Conservation (phyloP, 2,113 vertebrate genomes). For the Chlorodrepanis virens region DNA sequence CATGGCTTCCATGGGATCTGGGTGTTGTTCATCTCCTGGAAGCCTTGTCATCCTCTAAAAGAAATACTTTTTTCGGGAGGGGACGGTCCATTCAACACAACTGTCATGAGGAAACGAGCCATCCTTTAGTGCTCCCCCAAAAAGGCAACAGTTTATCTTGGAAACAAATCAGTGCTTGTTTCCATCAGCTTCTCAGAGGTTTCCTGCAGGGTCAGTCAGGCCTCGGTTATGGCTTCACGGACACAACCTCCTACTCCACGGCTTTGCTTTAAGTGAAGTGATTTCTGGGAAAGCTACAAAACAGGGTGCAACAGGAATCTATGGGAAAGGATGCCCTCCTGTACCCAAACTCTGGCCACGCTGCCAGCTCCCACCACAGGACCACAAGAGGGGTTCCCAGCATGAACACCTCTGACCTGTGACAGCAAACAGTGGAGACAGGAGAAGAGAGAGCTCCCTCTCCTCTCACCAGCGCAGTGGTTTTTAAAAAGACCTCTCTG, state of each 20-base stretch:
- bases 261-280: background rate
- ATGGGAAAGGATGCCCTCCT: background rate
- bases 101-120: background rate
- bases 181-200: background rate
- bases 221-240: background rate
- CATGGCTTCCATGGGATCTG: background rate
- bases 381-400: background rate
- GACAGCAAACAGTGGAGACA: rapidly evolving
- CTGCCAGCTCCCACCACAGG: background rate
- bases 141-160: conserved; percentile 19
- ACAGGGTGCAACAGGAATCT: background rate
- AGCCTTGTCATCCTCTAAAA: background rate
- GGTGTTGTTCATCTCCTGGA: background rate
- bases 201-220: background rate
- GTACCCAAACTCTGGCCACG: background rate
- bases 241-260: background rate
- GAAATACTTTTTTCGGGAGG: background rate
- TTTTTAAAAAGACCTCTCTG: background rate
- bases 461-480: background rate
- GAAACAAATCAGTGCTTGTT: conserved; percentile 3
- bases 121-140: background rate
- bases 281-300: background rate
- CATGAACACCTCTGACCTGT: rapidly evolving
- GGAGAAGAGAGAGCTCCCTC: background rate
- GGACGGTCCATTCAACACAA: background rate